Evolutionary conservation across 1,140 invertebrate genomes (phyloP), one percentile per base, ranked within the genome.

Genomic region (Drosophila tani): DNA sequence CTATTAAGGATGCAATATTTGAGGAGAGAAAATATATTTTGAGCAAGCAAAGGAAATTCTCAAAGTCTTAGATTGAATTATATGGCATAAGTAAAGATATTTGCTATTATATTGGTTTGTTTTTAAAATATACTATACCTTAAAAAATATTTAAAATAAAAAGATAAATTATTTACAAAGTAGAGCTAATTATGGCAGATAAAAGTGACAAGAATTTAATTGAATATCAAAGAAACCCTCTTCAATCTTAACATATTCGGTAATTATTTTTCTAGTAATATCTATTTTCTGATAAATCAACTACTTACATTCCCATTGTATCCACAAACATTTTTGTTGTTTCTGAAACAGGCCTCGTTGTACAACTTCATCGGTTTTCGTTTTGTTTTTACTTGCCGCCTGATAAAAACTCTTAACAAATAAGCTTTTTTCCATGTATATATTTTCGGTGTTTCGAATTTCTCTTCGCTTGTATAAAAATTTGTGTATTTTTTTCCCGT

Each of bases 391-490:
- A 46, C 35, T 59, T 62, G 46, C 65, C 29, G 32, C 43, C 53
- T 67, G 71, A 70, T 81, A 64, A 81, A 74, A 68, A 56, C 35
- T 40, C 65, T 75, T 74, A 68, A 78, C 73, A 84, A 78, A 84
- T 74, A 78, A 55, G 47, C 50, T 78, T 79, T 86, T 82, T 79
- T 49, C 35, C 60, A 29, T 53, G 49, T 38, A 45, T 45, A 35
- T 35, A 56, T 63, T 58, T 62, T 62, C 50, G 53, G 29, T 32
- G 41, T 45, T 73, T 53, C 32, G 21, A 6, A 17, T 43, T 51
- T 49, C 32, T 40, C 11, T 35, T 21, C 12, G 15, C 12, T 1
- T 6, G 14, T 29, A 38, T 40, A 60, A 35, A 58, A 71, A 74
- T 60, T 50, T 46, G 49, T 40, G 40, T 46, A 59, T n/a, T 50